Evolutionary conservation across 2,888 invertebrate species (phyloP).

Genomic region (Baronia brevicornis): DNA sequence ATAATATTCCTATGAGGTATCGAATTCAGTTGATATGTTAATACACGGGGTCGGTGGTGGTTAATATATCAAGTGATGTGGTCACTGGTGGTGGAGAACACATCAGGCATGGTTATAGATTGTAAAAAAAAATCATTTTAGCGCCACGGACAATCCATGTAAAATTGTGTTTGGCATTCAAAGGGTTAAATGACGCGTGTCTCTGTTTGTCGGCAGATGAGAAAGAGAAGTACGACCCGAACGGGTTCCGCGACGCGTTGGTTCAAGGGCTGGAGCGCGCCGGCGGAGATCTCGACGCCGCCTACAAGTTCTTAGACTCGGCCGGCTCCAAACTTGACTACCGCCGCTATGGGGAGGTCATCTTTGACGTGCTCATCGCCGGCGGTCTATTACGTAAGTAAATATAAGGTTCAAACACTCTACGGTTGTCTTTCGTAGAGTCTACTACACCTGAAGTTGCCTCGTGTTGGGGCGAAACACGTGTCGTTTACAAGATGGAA

Average conservation of each 20-base stretch:
- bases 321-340: slow-evolving; percentile 98
- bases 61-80: no score
- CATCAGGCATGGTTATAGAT: no score
- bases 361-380: slow-evolving; percentile 98
- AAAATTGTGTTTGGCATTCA: neutral
- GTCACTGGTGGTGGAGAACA: no score
- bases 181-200: neutral
- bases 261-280: slow-evolving; percentile 96
- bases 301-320: slow-evolving; percentile 95
- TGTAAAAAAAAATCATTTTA: neutral
- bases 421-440: no score
- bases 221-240: slow-evolving; percentile 99
- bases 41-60: no score
- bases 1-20: no score
- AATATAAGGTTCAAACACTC: neutral
- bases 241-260: slow-evolving; percentile 98
- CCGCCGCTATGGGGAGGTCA: slow-evolving; percentile 97
- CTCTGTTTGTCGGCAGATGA: slow-evolving; percentile 82
- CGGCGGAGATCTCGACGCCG: slow-evolving; percentile 95
- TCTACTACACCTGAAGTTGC: no score
- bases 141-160: no score
- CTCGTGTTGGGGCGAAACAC: no score
- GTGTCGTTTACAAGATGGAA: no score
- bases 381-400: slow-evolving; percentile 92
- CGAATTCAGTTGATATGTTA: no score